phyloP scores from a whole-genome alignment of 2,113 vertebrate species.

The Rhabdomys dilectus region DNA sequence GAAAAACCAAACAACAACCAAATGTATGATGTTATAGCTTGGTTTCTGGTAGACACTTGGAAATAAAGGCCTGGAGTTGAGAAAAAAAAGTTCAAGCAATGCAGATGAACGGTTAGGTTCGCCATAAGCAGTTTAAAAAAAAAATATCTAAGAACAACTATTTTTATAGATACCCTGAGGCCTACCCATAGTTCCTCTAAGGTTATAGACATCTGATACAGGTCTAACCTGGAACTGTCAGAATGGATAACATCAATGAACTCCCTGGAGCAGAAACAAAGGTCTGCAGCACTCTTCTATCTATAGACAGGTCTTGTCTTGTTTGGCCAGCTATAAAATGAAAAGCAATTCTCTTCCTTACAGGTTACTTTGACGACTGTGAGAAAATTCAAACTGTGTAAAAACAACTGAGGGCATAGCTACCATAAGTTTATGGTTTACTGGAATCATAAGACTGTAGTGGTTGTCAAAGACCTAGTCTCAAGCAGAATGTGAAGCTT shows the following conservation, averaged over 20 bases:
- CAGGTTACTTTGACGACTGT: not conserved
- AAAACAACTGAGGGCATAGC: not conserved
- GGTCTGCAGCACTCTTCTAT: not conserved
- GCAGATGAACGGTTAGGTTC: not conserved
- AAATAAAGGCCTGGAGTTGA: constrained; percentile 31
- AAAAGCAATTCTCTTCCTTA: constrained; percentile 19
- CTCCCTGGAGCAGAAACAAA: constrained; percentile 17
- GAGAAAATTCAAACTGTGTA: not conserved
- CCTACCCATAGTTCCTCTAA: not conserved
- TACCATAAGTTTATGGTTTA: constrained; percentile 8
- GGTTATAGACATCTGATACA: not conserved
- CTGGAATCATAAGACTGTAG: not conserved
- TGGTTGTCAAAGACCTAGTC: not conserved
- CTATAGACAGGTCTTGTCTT: not conserved
- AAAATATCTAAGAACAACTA: not conserved
- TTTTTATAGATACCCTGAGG: not conserved
- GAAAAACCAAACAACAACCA: not conserved
- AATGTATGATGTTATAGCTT: constrained; percentile 24
- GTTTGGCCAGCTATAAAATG: constrained; percentile 33
- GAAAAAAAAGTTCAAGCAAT: constrained; percentile 28
- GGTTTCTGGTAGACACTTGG: constrained; percentile 18
- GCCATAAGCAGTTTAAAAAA: constrained; percentile 44
- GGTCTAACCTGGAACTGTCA: not conserved
- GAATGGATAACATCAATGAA: not conserved
- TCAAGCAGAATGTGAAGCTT: constrained; percentile 28